phyloP scores from a whole-genome alignment of 2,797 vertebrate species.

The Coregonus ussuriensis region DNA sequence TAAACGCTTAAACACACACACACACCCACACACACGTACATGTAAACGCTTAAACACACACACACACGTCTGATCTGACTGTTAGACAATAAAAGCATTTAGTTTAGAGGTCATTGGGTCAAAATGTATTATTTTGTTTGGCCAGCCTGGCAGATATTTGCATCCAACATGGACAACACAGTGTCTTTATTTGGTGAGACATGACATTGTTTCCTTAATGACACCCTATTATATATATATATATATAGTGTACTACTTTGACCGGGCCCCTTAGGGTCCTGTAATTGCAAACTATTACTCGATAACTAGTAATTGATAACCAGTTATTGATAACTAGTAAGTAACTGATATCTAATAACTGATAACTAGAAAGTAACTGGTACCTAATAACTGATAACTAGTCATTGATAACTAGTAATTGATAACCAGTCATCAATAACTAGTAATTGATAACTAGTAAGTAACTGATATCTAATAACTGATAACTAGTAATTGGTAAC shows the following conservation, averaged over 20 bases:
- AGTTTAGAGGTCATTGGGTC: neutral
- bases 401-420: too few relatives aligned
- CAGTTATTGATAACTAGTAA: too few relatives aligned
- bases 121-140: neutral
- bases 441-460: too few relatives aligned
- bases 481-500: neutral
- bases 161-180: neutral
- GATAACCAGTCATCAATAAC: neutral
- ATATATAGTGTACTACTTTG: neutral
- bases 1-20: too few relatives aligned
- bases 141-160: neutral
- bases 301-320: neutral
- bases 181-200: neutral
- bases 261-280: too few relatives aligned
- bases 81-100: neutral
- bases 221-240: neutral
- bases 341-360: too few relatives aligned
- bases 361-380: too few relatives aligned
- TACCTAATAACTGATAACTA: too few relatives aligned
- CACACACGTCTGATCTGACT: neutral
- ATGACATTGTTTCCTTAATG: neutral
- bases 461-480: too few relatives aligned
- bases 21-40: neutral
- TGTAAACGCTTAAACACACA: neutral
- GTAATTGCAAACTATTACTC: too few relatives aligned